Conservation (phyloP, 2,113 vertebrate genomes). For the Eulemur macaco region DNA sequence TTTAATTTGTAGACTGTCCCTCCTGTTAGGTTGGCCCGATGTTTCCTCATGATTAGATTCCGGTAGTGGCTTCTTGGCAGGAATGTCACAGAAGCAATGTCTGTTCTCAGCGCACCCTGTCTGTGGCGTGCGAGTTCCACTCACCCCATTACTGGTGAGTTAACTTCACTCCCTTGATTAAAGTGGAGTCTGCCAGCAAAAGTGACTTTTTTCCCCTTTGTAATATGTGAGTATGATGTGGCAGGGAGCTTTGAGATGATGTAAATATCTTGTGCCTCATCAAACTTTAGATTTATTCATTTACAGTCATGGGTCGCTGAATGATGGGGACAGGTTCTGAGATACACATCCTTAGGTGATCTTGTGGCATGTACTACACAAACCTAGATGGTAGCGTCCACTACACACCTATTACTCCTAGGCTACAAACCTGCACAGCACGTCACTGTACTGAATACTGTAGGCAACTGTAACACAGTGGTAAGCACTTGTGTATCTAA, state of each 20-base stretch:
- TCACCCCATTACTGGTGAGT: not conserved
- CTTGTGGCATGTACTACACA: not conserved
- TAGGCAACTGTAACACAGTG: not conserved
- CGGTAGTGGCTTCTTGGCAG: not conserved
- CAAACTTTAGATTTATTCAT: not conserved
- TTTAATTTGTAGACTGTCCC: not conserved
- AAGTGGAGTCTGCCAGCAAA: not conserved
- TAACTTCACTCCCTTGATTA: slow-evolving; percentile 3
- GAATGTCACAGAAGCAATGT: rapidly evolving
- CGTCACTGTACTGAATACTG: not conserved
- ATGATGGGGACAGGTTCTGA: not conserved
- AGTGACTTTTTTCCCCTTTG: not conserved
- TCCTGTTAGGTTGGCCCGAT: not conserved
- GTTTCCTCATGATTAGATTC: slow-evolving; percentile 17
- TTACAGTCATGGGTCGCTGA: not conserved
- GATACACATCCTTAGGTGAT: not conserved
- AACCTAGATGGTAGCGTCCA: not conserved
- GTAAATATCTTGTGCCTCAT: not conserved
- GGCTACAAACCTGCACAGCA: not conserved
- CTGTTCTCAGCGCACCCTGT: not conserved
- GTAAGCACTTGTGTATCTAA: not conserved
- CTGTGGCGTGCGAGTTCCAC: rapidly evolving
- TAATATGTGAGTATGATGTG: not conserved
- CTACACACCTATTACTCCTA: not conserved
- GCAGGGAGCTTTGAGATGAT: not conserved